Evolutionary conservation across 2,113 vertebrate species (phyloP).

Genomic region (Lipotes vexillifer): DNA sequence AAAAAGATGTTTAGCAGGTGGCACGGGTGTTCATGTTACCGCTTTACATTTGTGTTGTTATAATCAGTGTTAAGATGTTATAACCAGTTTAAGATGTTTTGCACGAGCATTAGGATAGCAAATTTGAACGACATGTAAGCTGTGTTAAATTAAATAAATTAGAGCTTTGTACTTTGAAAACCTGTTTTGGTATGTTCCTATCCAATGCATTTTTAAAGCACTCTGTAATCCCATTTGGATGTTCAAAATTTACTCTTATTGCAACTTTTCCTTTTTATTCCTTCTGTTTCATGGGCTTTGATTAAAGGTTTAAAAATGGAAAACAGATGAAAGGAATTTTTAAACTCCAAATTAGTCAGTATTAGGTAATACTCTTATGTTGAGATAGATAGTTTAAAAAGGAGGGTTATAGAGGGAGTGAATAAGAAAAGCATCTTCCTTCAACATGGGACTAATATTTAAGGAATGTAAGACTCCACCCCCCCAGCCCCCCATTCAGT

Average conservation of each 20-base stretch:
- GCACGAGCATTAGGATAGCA: neutral
- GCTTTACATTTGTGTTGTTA: neutral
- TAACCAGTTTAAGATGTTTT: neutral
- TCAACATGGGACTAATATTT: neutral
- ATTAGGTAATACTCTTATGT: neutral
- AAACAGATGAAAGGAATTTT: constrained; percentile 13
- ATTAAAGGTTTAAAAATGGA: constrained; percentile 26
- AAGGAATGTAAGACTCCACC: neutral
- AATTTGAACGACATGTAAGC: neutral
- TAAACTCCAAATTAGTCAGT: neutral
- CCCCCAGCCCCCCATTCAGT: neutral
- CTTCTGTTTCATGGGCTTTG: neutral
- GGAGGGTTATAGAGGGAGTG: neutral
- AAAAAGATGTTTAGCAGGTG: neutral
- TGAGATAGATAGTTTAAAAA: neutral
- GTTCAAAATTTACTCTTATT: neutral
- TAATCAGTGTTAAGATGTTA: neutral
- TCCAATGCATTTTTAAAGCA: neutral
- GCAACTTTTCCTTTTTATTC: neutral
- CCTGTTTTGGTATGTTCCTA: neutral
- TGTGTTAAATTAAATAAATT: neutral
- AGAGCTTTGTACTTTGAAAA: neutral
- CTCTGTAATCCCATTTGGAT: neutral
- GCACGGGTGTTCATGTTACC: neutral
- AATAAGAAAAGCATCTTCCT: neutral